phyloP scores from a whole-genome alignment of 2,888 invertebrate genomes.

The Diabrotica balteata region DNA sequence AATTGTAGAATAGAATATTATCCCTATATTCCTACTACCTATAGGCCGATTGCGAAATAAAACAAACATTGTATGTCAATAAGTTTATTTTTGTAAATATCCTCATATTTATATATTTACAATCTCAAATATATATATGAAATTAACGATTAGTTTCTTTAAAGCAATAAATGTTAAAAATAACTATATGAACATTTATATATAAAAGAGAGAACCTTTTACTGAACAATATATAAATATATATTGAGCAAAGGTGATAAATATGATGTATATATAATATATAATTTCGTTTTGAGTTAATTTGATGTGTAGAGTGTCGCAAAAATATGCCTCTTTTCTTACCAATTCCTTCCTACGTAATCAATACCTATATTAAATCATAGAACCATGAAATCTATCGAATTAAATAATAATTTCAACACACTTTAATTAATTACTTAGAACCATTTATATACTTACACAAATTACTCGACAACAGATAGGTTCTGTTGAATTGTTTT shows the following conservation, averaged over 20 bases:
- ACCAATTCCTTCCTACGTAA: background rate
- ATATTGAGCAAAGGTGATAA: conserved; percentile 60
- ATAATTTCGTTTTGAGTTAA: conserved; percentile 5
- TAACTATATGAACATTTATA: conserved; percentile 42
- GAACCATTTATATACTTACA: too few relatives aligned
- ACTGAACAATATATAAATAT: conserved; percentile 57
- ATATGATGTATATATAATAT: background rate
- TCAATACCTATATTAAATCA: too few relatives aligned
- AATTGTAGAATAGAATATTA: too few relatives aligned
- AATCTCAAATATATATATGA: conserved; percentile 58
- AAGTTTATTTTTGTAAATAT: conserved; percentile 50
- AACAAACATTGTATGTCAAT: conserved; percentile 31
- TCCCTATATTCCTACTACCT: too few relatives aligned
- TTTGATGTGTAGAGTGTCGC: conserved; percentile 4
- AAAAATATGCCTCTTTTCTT: background rate
- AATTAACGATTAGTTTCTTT: conserved; percentile 50
- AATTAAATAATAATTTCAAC: too few relatives aligned
- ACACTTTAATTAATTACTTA: too few relatives aligned
- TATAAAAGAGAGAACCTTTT: conserved; percentile 51
- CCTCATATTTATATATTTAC: conserved; percentile 61
- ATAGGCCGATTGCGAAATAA: background rate
- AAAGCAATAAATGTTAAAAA: conserved; percentile 53
- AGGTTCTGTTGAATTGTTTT: too few relatives aligned
- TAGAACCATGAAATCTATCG: too few relatives aligned
- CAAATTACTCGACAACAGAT: too few relatives aligned